Evolutionary conservation across 2,888 invertebrate genomes (phyloP).

Genomic region (Cyaniris semiargus): DNA sequence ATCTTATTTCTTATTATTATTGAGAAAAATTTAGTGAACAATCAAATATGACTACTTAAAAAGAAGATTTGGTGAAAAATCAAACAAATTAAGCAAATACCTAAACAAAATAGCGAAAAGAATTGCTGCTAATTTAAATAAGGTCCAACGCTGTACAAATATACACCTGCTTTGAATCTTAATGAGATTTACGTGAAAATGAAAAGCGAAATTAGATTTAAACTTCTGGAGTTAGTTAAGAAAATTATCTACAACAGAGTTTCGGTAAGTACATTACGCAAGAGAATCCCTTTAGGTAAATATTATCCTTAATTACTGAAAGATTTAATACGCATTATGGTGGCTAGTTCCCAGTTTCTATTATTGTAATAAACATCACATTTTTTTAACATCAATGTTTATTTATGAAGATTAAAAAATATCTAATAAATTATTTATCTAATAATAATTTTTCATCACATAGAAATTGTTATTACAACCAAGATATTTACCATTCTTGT

Average conservation of each 20-base stretch:
- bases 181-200: slow-evolving; percentile 22
- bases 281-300: neutral
- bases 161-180: slow-evolving; percentile 22
- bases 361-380: no score
- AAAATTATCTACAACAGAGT: slow-evolving; percentile 24
- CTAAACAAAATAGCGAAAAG: slow-evolving; percentile 15
- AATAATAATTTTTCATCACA: no score
- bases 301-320: neutral
- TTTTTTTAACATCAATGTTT: no score
- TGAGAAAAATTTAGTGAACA: no score
- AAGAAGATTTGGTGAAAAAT: neutral
- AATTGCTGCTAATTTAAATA: slow-evolving; percentile 24
- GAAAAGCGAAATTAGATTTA: slow-evolving; percentile 23
- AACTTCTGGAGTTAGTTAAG: slow-evolving; percentile 22
- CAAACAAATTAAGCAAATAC: neutral
- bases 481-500: no score
- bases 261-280: neutral
- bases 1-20: no score
- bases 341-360: neutral
- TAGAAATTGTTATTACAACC: no score
- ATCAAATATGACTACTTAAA: neutral
- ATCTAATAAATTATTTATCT: no score
- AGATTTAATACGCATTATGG: neutral
- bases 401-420: neutral
- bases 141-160: slow-evolving; percentile 15